A percentile compares a stretch with the other conserved stretches of the same genome.
Conservation (phyloP, 1,140 invertebrate species). For the Cyphomyrmex costatus region DNA sequence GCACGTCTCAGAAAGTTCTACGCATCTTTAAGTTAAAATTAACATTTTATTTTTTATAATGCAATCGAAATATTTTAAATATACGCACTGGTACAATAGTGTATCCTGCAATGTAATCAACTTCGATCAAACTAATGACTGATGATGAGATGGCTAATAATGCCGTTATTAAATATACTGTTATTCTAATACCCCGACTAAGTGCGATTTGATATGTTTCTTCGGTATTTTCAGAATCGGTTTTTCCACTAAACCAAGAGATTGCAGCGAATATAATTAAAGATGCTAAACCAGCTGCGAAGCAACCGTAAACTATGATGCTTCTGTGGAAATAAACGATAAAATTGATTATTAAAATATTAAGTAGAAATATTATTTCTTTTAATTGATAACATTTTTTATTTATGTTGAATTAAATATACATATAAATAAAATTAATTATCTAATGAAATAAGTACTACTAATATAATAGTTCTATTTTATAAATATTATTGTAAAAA, state of each 20-base stretch:
- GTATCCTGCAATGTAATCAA: slow-evolving; percentile 62
- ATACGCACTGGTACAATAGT: slow-evolving; percentile 64
- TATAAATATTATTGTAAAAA: not conserved
- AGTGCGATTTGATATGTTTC: slow-evolving; percentile 47
- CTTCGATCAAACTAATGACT: slow-evolving; percentile 80
- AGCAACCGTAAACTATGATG: slow-evolving; percentile 81
- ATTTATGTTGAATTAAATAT: not conserved
- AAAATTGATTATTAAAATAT: not conserved
- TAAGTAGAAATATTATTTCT: not conserved
- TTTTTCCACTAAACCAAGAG: slow-evolving; percentile 79
- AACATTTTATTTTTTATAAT: too few species aligned
- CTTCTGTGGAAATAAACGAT: slow-evolving; percentile 75
- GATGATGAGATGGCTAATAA: slow-evolving; percentile 79
- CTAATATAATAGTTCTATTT: not conserved
- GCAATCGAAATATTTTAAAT: not conserved
- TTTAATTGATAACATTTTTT: not conserved
- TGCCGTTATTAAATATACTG: slow-evolving; percentile 82
- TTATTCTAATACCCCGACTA: slow-evolving; percentile 78
- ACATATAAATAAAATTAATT: not conserved
- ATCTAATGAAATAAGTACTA: not conserved
- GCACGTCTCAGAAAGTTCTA: too few species aligned
- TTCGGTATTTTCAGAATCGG: slow-evolving; percentile 17
- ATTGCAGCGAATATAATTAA: slow-evolving; percentile 79
- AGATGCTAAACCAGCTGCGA: slow-evolving; percentile 77
- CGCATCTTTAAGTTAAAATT: too few species aligned